These are phyloP conservation scores for Peromyscus californicus DNA, from an alignment of 2,113 vertebrate species.

Conservation along the genomic window DNA sequence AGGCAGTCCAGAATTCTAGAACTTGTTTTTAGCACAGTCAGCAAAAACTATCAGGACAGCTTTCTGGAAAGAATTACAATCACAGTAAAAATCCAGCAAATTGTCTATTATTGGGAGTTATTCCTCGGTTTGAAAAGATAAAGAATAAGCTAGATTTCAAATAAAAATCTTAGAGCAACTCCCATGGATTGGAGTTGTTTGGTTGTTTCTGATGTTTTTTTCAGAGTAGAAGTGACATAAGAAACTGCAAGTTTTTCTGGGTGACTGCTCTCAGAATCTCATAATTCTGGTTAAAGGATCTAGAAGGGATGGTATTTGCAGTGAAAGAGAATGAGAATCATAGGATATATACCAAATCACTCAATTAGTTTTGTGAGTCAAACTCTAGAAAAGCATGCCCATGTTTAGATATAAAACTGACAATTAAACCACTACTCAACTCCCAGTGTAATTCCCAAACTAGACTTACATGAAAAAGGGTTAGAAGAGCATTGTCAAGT, in stretches of 20 bases:
- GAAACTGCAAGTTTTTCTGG: neutral
- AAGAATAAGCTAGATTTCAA: neutral
- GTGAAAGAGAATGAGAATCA: neutral
- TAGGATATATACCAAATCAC: neutral
- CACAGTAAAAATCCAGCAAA: neutral
- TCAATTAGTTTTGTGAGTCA: neutral
- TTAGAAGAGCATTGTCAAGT: neutral
- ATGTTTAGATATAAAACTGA: neutral
- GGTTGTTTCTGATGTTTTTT: neutral
- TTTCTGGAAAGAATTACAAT: neutral
- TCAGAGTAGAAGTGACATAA: rapidly evolving
- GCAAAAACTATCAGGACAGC: neutral
- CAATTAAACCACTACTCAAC: neutral
- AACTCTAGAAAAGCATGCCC: neutral
- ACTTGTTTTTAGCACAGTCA: neutral
- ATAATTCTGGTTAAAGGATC: neutral
- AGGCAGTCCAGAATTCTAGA: neutral
- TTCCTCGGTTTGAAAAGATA: neutral
- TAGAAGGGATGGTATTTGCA: neutral
- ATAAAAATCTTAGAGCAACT: neutral
- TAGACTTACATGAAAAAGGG: neutral
- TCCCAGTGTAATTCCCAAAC: neutral
- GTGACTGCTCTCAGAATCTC: neutral
- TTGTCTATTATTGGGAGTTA: neutral
- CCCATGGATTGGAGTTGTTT: neutral